phyloP scores from a whole-genome alignment of 2,113 vertebrate genomes.

The Pluvianellus socialis region DNA sequence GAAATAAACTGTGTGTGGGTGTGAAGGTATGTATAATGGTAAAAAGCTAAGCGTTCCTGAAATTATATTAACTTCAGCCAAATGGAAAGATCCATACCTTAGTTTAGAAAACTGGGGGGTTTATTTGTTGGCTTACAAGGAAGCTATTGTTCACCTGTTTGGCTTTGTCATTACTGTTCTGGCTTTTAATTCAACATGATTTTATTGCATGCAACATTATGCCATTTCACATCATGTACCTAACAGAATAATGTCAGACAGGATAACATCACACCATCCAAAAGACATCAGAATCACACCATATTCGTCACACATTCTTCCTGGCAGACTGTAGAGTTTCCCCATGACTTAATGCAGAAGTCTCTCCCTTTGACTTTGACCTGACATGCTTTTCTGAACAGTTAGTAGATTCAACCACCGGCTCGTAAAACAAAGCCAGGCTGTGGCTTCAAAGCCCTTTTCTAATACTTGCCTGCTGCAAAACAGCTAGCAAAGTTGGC shows the following conservation, averaged over 20 bases:
- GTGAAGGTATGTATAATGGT: background rate
- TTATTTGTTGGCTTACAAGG: background rate
- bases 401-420: background rate
- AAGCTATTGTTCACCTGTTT: background rate
- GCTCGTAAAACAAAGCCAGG: background rate
- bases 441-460: background rate
- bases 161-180: constrained; percentile 13
- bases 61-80: background rate
- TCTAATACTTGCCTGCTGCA: background rate
- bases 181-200: background rate
- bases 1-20: constrained; percentile 30
- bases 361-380: background rate
- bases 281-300: background rate
- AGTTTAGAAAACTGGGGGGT: background rate
- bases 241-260: background rate
- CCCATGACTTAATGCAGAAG: background rate
- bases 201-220: background rate
- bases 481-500: background rate
- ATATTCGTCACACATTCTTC: background rate
- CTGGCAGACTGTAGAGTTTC: background rate
- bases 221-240: background rate
- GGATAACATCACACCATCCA: background rate
- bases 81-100: background rate
- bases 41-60: background rate
- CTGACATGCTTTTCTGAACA: background rate